Evolutionary conservation across 2,888 invertebrate genomes (phyloP), one percentile per base, ranked within the genome.

Genomic region (Cheilosia impressa): DNA sequence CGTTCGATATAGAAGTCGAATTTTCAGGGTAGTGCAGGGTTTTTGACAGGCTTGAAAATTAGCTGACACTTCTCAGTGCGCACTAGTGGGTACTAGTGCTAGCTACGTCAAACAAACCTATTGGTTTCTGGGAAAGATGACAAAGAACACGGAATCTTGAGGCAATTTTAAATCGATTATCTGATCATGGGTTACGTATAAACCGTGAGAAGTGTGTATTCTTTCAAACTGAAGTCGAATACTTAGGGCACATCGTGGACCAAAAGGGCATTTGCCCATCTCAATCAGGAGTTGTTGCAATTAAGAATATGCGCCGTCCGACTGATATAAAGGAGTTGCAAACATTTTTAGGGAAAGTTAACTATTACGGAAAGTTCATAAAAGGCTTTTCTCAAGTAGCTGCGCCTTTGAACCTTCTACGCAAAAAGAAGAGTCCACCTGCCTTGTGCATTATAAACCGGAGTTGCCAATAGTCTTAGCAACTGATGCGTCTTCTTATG

Each of bases 211-310:
- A 87, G 47, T 87, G 84, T 60, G 2, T 3, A 24, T 87, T 87
- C 52, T 83, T 81, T 2, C 47, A 83, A 55, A 7, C 13, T 19
- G 57, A 81, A 52, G 73, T 88, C 4, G 84, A 88, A 47, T 87
- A 87, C 62, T 63, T 87, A 1, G 84, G 87, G 2, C 76, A 87
- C 24, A 66, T 80, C 6, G 87, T 87, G 1, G 65, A 72, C 43
- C 10, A 52, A 7, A 22, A 62, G n/a, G 83, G 71, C 4, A 80
- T 87, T 7, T 63, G 15, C 13, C 82, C 85, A 15, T 75, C 80
- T 15, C 47, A 78, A 45, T 85, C 72, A 43, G 22, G 84, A 57
- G 27, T 53, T 53, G 2, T 53, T 15, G 53, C 53, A 27, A 53
- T 53, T n/a, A 31, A 53, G n/a, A 27, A 50, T 9, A 50, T 50